Percentiles rank a stretch among this genome's conserved stretches.
Evolutionary conservation across 2,113 vertebrate species (phyloP).

Genomic region (Sapayoa aenigma): DNA sequence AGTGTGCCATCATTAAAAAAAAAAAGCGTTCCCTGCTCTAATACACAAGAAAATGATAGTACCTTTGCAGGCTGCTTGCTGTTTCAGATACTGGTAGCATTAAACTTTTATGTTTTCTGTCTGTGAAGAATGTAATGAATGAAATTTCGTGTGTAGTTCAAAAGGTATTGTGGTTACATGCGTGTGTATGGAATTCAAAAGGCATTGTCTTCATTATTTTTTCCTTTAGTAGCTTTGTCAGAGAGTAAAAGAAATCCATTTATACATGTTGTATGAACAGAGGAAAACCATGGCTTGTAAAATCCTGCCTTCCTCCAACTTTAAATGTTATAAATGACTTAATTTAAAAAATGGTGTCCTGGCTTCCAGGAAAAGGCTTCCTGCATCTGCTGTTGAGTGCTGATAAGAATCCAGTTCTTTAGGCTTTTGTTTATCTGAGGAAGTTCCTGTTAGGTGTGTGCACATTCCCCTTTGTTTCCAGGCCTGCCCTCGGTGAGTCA

Average conservation of each 20-base stretch:
- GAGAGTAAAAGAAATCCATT: conserved; percentile 27
- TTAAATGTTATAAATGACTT: conserved; percentile 64
- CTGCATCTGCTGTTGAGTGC: conserved; percentile 77
- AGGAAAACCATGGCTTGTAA: conserved; percentile 20
- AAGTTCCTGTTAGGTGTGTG: conserved; percentile 87
- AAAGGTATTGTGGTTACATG: conserved; percentile 1
- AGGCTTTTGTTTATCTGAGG: conserved; percentile 83
- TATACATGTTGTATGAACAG: conserved; percentile 1
- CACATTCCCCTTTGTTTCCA: conserved; percentile 79
- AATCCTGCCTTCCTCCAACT: conserved; percentile 55
- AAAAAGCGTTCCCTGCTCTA: background rate
- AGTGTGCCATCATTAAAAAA: background rate
- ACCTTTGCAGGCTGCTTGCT: background rate
- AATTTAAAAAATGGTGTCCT: conserved; percentile 65
- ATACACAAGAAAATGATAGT: background rate
- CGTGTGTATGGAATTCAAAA: background rate
- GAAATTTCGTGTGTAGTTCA: conserved; percentile 20
- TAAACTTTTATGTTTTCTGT: background rate
- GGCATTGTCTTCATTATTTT: conserved; percentile 44
- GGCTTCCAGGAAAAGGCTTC: conserved; percentile 76
- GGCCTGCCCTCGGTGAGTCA: conserved; percentile 42
- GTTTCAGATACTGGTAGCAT: background rate
- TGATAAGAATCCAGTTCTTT: conserved; percentile 78
- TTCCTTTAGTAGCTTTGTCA: conserved; percentile 22
- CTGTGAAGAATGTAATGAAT: background rate